Percentiles rank a stretch among this genome's conserved stretches.
These are phyloP conservation scores for Rissa tridactyla DNA, from an alignment of 2,113 vertebrate genomes.

Conservation along the genomic window DNA sequence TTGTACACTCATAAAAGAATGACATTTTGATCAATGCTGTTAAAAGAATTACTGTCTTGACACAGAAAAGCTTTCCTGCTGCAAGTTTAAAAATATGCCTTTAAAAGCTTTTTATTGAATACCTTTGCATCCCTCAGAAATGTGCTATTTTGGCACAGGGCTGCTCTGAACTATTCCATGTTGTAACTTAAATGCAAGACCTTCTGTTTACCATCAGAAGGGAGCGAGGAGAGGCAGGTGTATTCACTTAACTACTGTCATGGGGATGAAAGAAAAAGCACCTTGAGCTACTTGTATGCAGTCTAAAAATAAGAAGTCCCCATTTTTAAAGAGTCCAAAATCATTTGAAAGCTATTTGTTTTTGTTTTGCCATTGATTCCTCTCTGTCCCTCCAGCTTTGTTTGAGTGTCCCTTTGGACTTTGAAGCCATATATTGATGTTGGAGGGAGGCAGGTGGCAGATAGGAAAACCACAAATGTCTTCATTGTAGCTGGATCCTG, in stretches of 20 bases:
- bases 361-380: conserved; percentile 68
- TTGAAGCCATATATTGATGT: background rate
- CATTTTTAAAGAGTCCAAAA: conserved; percentile 54
- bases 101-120: conserved; percentile 94
- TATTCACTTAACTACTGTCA: conserved; percentile 63
- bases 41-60: conserved; percentile 96
- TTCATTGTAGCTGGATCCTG: background rate
- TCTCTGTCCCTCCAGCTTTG: conserved; percentile 41
- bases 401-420: conserved; percentile 59
- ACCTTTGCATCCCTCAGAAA: conserved; percentile 88
- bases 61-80: conserved; percentile 96
- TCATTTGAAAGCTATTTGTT: conserved; percentile 57
- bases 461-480: background rate
- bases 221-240: conserved; percentile 33
- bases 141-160: conserved; percentile 83
- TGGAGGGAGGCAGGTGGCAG: background rate
- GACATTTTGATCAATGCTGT: conserved; percentile 96
- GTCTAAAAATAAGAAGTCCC: conserved; percentile 66
- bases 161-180: conserved; percentile 70
- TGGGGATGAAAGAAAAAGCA: conserved; percentile 48
- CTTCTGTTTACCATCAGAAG: conserved; percentile 70
- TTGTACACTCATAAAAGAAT: conserved; percentile 93
- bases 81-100: conserved; percentile 89
- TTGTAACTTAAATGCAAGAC: conserved; percentile 71
- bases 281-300: conserved; percentile 24